A percentile compares a stretch with the other conserved stretches of the same genome.
These are phyloP conservation scores for Netelia virgata DNA, from an alignment of 2,888 invertebrate species.

Conservation along the genomic window DNA sequence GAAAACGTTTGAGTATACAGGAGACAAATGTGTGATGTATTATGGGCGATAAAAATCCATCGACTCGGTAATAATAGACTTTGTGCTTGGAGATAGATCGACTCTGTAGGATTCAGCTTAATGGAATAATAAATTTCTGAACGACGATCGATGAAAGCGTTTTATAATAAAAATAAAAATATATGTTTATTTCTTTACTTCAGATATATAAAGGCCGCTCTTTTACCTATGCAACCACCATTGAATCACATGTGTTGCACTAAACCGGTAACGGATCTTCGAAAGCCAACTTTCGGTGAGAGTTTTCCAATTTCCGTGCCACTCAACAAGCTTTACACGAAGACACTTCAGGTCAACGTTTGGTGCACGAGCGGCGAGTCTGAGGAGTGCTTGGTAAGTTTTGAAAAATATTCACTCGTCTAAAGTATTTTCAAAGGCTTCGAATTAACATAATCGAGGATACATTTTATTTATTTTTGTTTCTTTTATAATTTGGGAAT, in stretches of 20 bases:
- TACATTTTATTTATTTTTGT: too few species aligned
- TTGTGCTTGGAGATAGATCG: not conserved
- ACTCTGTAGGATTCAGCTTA: not conserved
- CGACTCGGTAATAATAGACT: constrained; percentile 26
- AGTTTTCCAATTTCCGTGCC: constrained; percentile 92
- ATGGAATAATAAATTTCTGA: constrained; percentile 7
- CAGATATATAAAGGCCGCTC: constrained; percentile 92
- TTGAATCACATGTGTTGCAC: constrained; percentile 88
- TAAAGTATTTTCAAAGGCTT: not conserved
- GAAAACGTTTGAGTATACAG: constrained; percentile 1
- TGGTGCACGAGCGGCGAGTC: constrained; percentile 90
- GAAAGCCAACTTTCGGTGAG: constrained; percentile 92
- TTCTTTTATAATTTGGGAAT: constrained; percentile 39
- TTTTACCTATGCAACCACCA: constrained; percentile 88
- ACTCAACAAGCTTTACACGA: constrained; percentile 92
- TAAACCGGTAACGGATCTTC: constrained; percentile 89
- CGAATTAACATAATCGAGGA: too few species aligned
- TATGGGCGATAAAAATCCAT: constrained; percentile 44
- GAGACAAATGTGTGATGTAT: constrained; percentile 19
- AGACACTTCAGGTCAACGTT: constrained; percentile 96
- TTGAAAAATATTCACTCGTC: not conserved
- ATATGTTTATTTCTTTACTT: constrained; percentile 71
- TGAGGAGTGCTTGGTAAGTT: constrained; percentile 94
- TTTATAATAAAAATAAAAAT: not conserved
- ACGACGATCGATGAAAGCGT: not conserved